Percentiles rank a stretch among this genome's conserved stretches.
phyloP scores from a whole-genome alignment of 2,888 invertebrate genomes.

The Shargacucullia verbasci region DNA sequence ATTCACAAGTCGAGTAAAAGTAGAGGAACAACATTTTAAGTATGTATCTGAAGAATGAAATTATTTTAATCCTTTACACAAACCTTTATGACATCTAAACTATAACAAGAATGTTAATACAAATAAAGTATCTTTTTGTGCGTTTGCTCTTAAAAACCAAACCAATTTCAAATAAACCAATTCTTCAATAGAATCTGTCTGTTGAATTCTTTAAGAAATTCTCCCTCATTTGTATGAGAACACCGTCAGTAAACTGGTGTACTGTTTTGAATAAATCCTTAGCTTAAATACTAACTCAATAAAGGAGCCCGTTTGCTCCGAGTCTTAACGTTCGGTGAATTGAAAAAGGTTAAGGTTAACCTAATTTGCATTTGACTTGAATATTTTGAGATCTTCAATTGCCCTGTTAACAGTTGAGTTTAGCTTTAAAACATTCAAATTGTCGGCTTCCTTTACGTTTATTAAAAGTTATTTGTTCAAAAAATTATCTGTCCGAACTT shows the following conservation, averaged over 20 bases:
- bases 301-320: constrained; percentile 73
- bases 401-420: constrained; percentile 37
- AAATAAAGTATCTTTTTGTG: too few relatives aligned
- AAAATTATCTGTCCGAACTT: neutral
- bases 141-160: neutral
- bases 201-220: constrained; percentile 26
- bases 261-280: constrained; percentile 83
- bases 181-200: constrained; percentile 11
- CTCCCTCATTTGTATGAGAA: constrained; percentile 76
- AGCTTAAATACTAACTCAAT: constrained; percentile 83
- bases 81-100: too few relatives aligned
- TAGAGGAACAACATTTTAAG: too few relatives aligned
- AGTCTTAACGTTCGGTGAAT: constrained; percentile 76
- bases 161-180: constrained; percentile 32
- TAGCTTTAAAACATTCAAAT: constrained; percentile 9
- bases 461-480: neutral
- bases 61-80: too few relatives aligned
- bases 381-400: constrained; percentile 41
- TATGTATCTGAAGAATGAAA: too few relatives aligned
- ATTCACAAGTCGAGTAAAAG: too few relatives aligned
- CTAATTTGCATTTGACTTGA: constrained; percentile 77
- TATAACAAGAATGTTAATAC: too few relatives aligned
- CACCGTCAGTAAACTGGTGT: constrained; percentile 69
- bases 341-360: constrained; percentile 82
- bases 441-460: too few relatives aligned